Base-by-base conservation (phyloP, 2,113 vertebrate species). In the Paedocypris sp. region DNA sequence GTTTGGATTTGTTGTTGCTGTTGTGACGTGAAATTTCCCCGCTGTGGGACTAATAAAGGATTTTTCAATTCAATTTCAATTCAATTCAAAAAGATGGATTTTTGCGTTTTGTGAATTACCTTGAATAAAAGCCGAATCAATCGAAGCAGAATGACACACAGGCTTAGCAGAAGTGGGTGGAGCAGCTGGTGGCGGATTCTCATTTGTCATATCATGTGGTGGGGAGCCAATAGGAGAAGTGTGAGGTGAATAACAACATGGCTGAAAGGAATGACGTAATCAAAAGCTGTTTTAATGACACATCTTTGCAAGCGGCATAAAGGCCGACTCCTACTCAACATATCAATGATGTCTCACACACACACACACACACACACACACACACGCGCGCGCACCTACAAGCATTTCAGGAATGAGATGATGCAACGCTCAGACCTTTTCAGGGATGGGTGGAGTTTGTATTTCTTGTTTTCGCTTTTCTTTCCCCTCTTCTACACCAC, bases 361-460 rank as follows among this genome's bases (percentile, higher is more conserved):
- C 9, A 35, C 2, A 52, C 25, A n/a, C n/a, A n/a, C n/a, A n/a
- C n/a, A n/a, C n/a, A n/a, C n/a, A n/a, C n/a, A n/a, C n/a, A n/a
- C n/a, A n/a, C n/a, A n/a, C n/a, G n/a, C n/a, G n/a, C n/a, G n/a
- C n/a, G n/a, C n/a, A n/a, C n/a, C n/a, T n/a, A n/a, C n/a, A n/a
- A n/a, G n/a, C n/a, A 5, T 23, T 46, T 36, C 15, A 18, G 0
- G 12, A 7, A 56, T 12, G 8, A 15, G 28, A 8, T 4, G 3
- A 36, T n/a, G 15, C 9, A 57, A 31, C n/a, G n/a, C n/a, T n/a
- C n/a, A 51, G 1, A 76, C 85, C 78, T 83, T 81, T 45, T 57
- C 74, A 18, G 76, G 73, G 33, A 76, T 64, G 1, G 70, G 70
- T 32, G 81, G 74, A 64, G 64, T 77, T 43, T 73, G 76, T 10